A percentile compares a stretch with the other conserved stretches of the same genome.
Conservation (phyloP, 2,797 vertebrate genomes). For the Molossus molossus region DNA sequence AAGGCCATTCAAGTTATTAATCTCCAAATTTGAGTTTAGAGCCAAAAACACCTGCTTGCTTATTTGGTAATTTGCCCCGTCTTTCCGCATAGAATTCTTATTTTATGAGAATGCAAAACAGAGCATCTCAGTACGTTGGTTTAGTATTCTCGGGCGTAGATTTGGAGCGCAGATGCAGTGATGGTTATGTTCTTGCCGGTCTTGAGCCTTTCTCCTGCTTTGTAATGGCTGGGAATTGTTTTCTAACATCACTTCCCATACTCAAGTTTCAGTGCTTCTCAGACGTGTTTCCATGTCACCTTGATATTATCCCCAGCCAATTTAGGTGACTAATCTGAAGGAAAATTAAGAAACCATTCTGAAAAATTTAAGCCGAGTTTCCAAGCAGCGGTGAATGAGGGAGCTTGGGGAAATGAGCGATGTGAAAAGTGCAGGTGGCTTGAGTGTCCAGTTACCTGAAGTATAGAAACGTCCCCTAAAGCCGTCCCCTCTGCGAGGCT, state of each 20-base stretch:
- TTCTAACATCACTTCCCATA: constrained; percentile 73
- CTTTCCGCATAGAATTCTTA: constrained; percentile 56
- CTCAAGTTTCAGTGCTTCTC: constrained; percentile 59
- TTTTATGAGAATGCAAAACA: constrained; percentile 67
- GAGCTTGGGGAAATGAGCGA: neutral
- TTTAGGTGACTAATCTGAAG: constrained; percentile 67
- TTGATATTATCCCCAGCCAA: constrained; percentile 67
- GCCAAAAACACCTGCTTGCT: neutral
- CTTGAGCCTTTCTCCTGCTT: constrained; percentile 69
- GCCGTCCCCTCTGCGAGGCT: neutral
- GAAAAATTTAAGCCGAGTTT: constrained; percentile 36
- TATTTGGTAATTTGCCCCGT: constrained; percentile 38
- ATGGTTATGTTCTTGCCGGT: constrained; percentile 54
- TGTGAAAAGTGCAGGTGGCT: neutral
- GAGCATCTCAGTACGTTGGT: neutral
- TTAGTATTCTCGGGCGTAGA: constrained; percentile 72
- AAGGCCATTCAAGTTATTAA: constrained; percentile 37
- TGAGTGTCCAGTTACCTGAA: neutral
- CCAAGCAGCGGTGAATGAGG: neutral
- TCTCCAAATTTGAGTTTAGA: constrained; percentile 58
- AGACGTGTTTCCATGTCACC: neutral
- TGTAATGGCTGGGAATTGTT: constrained; percentile 74
- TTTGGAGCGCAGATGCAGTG: constrained; percentile 29
- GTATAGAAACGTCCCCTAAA: neutral
- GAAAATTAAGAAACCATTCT: constrained; percentile 75